Evolutionary conservation across 2,888 invertebrate species (phyloP).

Genomic region (Xanthostigma xanthostigma): DNA sequence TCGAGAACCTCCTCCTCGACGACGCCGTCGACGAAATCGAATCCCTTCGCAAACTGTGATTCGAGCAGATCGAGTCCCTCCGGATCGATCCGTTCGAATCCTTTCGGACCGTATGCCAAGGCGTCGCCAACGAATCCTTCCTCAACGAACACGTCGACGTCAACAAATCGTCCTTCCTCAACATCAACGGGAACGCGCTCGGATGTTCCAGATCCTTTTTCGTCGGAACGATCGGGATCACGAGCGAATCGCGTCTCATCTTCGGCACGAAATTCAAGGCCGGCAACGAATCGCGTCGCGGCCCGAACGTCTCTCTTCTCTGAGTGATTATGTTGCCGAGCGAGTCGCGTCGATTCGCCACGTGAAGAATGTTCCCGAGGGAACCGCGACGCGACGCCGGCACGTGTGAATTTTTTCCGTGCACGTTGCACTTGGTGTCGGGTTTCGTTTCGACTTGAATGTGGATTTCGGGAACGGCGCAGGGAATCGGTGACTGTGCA

Average conservation of each 20-base stretch:
- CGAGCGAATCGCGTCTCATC: conserved; percentile 48
- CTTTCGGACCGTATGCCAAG: background rate
- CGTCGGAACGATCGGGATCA: conserved; percentile 38
- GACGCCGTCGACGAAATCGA: conserved; percentile 35
- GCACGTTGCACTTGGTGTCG: conserved; percentile 56
- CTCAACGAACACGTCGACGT: conserved; percentile 21
- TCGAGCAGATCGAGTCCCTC: conserved; percentile 19
- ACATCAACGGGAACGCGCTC: conserved; percentile 50
- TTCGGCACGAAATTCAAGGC: conserved; percentile 21
- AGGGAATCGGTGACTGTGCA: conserved; percentile 12
- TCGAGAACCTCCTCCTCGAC: conserved; percentile 37
- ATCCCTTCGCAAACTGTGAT: conserved; percentile 25
- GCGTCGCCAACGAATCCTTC: conserved; percentile 15
- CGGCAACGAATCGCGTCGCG: conserved; percentile 31
- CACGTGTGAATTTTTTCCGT: conserved; percentile 33
- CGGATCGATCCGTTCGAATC: conserved; percentile 21
- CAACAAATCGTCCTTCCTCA: conserved; percentile 38
- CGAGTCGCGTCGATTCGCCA: conserved; percentile 41
- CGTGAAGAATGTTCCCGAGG: conserved; percentile 37
- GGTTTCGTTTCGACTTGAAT: conserved; percentile 37
- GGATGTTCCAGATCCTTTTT: conserved; percentile 50
- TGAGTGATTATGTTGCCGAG: conserved; percentile 27
- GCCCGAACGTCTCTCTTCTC: conserved; percentile 25
- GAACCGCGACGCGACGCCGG: conserved; percentile 39
- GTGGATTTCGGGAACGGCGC: conserved; percentile 18